phyloP scores from a whole-genome alignment of 2,797 vertebrate genomes.

The Tiaroga cobitis region DNA sequence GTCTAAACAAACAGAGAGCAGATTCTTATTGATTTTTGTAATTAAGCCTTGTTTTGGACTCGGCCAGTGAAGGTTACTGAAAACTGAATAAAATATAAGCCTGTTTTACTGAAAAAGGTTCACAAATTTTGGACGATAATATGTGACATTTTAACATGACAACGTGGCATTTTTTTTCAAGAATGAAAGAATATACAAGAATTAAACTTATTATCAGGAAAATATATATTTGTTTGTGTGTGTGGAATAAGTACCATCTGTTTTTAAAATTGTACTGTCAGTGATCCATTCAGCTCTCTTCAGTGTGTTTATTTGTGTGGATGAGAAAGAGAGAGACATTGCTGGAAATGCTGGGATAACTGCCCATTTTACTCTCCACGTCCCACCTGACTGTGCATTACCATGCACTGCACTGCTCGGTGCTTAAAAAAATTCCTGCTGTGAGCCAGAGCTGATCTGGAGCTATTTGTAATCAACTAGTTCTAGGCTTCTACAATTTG shows the following conservation, averaged over 20 bases:
- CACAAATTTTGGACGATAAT: not conserved
- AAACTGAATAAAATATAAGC: constrained; percentile 9
- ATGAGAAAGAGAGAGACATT: not conserved
- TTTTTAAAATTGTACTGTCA: not conserved
- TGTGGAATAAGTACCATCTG: not conserved
- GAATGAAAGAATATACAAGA: not conserved
- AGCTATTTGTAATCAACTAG: not conserved
- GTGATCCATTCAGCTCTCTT: not conserved
- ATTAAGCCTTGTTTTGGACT: constrained; percentile 62
- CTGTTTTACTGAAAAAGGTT: not conserved
- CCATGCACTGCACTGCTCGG: not conserved
- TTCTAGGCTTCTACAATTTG: not conserved
- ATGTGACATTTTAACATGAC: not conserved
- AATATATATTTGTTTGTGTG: not conserved
- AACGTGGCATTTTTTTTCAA: not conserved
- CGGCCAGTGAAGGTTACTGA: constrained; percentile 42
- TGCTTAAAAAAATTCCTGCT: not conserved
- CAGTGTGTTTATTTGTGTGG: not conserved
- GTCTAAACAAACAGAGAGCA: constrained; percentile 64
- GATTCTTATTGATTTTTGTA: constrained; percentile 67
- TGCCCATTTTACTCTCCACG: not conserved
- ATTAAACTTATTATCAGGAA: not conserved
- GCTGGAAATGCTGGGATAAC: constrained; percentile 9
- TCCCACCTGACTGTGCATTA: not conserved
- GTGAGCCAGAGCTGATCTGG: not conserved